Conservation (phyloP, 1,140 invertebrate genomes). For the Halictus rubicundus region DNA sequence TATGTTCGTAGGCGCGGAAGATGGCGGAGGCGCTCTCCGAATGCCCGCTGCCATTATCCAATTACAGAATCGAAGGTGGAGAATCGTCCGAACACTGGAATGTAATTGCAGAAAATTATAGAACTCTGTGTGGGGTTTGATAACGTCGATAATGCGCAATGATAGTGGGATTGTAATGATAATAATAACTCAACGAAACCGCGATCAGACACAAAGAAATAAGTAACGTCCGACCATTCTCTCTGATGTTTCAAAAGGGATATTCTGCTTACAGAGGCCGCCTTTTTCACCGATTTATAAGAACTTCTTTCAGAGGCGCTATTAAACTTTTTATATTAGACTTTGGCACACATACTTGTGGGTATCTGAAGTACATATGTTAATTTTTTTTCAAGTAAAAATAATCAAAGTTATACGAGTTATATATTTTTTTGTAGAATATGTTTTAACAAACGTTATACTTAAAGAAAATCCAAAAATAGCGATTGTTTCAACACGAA, state of each 20-base stretch:
- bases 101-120: constrained; percentile 13
- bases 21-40: neutral
- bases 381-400: too few relatives aligned
- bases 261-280: too few relatives aligned
- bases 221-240: neutral
- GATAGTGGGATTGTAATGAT: neutral
- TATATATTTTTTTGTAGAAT: too few relatives aligned
- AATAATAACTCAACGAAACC: neutral
- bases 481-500: too few relatives aligned
- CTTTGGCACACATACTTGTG: too few relatives aligned
- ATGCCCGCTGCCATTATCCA: constrained; percentile 20
- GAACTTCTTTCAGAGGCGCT: too few relatives aligned
- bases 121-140: neutral
- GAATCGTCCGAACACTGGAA: neutral
- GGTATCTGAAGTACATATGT: too few relatives aligned
- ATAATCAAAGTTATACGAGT: too few relatives aligned
- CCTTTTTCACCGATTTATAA: too few relatives aligned
- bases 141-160: neutral
- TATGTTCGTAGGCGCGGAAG: neutral
- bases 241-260: neutral
- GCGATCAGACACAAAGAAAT: neutral
- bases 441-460: too few relatives aligned
- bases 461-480: too few relatives aligned
- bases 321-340: too few relatives aligned
- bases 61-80: constrained; percentile 15